Base-by-base conservation (phyloP, 2,888 invertebrate species). In the Imbricaverruca yamaguchii region DNA sequence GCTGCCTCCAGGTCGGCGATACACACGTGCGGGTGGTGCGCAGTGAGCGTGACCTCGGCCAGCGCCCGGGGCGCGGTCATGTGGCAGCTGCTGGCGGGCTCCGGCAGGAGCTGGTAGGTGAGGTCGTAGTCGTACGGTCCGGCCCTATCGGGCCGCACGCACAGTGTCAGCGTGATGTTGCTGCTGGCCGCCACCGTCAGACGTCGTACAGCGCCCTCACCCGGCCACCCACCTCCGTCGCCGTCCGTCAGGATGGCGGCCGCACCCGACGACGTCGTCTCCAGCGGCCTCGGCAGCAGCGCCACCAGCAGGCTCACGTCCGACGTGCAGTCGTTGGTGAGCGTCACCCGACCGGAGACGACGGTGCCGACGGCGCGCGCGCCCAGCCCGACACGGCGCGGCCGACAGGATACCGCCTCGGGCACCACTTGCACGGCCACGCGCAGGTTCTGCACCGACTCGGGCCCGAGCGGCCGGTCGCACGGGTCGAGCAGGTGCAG, bases 1-100 rank as follows among this genome's bases (percentile, higher is more conserved):
- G 39, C 39, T 25, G 69, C 69, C 69, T 69, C 69, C 69, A 69
- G 39, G 69, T 69, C 69, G 69, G 69, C 69, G 13, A 69, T 39
- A 3, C 69, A 13, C 7, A 69, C 13, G 13, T 13, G n/a, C 25
- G 69, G 69, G 1, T 39, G 69, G 25, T 39, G 69, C 15, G 69
- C 69, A 13, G 6, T 12, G 21, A 69, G 69, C 1, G 25, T 12
- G 25, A 69, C 13, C 69, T 69, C 69, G 69, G 69, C 69, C 39
- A 69, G 69, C 39, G 25, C 69, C 2, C 25, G 15, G 9, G 69
- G 69, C 39, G 25, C 13, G 12, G 13, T 25, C 39, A 39, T 13
- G 39, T 25, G 12, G 6, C 12, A 13, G 15, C n/a, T 39, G 25
- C 39, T 13, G 39, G 2, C 69, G 13, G 25, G 39, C 15, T 69